Evolutionary conservation across 2,797 vertebrate genomes (phyloP), one percentile per base, ranked within the genome.

Genomic region (Gambusia yucatana): DNA sequence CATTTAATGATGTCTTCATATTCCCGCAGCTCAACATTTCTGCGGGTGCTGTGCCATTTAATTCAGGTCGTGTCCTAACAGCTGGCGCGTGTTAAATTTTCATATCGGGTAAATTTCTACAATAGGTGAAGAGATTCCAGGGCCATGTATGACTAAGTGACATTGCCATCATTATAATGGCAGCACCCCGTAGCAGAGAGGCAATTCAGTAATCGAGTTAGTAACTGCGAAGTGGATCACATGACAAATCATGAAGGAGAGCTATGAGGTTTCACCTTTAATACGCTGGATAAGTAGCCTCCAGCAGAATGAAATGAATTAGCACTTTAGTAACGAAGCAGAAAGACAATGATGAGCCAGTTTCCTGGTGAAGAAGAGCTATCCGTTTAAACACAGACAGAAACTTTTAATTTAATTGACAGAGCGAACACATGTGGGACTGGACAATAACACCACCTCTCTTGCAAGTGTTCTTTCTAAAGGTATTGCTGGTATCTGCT

Each of bases 1-100:
- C 88, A 77, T 82, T 90, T 93, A 91, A 93, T 83, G 81, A 85
- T 70, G 76, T 73, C 76, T 76, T 82, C 80, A 77, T 76, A 77
- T 85, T 81, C 90, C 90, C 79, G 82, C 76, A 88, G 90, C 79
- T 25, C 10, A 50, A 87, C 81, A 78, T 80, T 76, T 80, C 70
- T 71, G 83, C 55, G 0, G 77, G 70, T 77, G 20, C 72, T 3
- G 5, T 17, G 81, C 16, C 0, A 48, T 72, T 83, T 80, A 88
- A 91, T 87, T 89, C 80, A 47, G 63, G 77, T 61, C 55, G 43
- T 69, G 83, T 90, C 84, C 77, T 67, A 81, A 82, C 86, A 79
- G 79, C 77, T 57, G 81, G 11, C 1, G 65, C 41, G 82, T 81
- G 83, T 78, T 82, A 79, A 79, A 85, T 65, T 87, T 77, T 88